Evolutionary conservation across 2,797 vertebrate genomes (phyloP), one percentile per base, ranked within the genome.

Genomic region (Coendou prehensilis): DNA sequence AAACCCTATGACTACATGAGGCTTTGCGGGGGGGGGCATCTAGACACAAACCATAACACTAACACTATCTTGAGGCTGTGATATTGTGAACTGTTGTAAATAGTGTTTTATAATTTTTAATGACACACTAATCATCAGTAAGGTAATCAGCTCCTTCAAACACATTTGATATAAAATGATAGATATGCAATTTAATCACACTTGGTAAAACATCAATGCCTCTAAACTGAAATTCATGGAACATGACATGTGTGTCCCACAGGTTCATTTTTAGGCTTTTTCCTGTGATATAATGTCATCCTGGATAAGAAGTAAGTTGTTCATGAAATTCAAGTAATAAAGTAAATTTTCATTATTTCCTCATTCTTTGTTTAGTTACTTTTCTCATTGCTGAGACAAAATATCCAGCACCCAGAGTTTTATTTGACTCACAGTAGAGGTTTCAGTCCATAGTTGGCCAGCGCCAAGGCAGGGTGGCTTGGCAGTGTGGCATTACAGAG

Each of bases 291-390:
- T 22, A 87, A 56, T 45, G 18, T 2, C 57, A 69, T 69, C 6
- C 54, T 67, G 7, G 5, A 30, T n/a, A 3, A n/a, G 61, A 75
- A 96, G 33, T 9, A 63, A 7, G 52, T 33, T 15, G 30, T 84
- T 52, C 41, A 3, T 80, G 37, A 83, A 89, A 87, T 71, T 71
- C 14, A 54, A 92, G 75, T 30, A 64, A 18, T 17, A 3, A 87
- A 87, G 54, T 61, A 91, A 41, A 57, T 69, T 59, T 85, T 18
- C 47, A 33, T 84, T 93, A 79, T 91, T 61, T 92, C 57, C 71
- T 81, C 56, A 13, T 82, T 82, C 14, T n/a, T 75, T 45, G 41
- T 14, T 75, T 45, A 45, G 20, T 26, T 75, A 47, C 41, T 75
- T 75, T 47, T 75, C 37, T 47, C 41, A 75, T 75, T 75, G 71